Evolutionary conservation across 2,888 invertebrate genomes (phyloP).

Genomic region (Pomacea canaliculata): DNA sequence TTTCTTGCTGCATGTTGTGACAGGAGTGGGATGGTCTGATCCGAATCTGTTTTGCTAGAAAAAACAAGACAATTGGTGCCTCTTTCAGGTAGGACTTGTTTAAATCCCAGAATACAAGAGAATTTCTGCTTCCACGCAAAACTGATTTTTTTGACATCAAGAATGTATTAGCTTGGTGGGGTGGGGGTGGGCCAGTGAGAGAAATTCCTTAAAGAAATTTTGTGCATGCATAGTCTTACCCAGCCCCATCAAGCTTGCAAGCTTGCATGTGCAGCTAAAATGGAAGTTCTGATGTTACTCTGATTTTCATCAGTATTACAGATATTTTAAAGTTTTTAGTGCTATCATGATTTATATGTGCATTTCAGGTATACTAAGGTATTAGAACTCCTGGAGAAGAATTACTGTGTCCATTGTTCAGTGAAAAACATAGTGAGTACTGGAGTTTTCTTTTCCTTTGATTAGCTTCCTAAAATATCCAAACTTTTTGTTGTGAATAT

Average conservation of each 20-base stretch:
- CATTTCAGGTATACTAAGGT: constrained; percentile 75
- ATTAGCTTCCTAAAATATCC: neutral
- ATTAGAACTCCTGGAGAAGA: constrained; percentile 87
- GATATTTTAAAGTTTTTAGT: neutral
- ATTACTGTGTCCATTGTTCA: constrained; percentile 90
- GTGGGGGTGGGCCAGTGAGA: too few relatives aligned
- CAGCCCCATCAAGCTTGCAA: too few relatives aligned
- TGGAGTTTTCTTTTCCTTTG: neutral
- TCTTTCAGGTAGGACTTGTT: constrained; percentile 80
- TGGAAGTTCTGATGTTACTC: too few relatives aligned
- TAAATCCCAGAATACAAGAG: too few relatives aligned
- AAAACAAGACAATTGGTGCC: constrained; percentile 95
- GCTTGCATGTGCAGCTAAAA: too few relatives aligned
- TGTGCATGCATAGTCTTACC: too few relatives aligned
- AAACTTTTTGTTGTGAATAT: neutral
- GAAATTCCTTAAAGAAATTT: too few relatives aligned
- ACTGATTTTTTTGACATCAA: too few relatives aligned
- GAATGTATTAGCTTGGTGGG: too few relatives aligned
- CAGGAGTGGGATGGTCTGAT: constrained; percentile 99
- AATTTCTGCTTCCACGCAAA: too few relatives aligned
- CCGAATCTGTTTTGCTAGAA: constrained; percentile 92
- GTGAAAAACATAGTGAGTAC: constrained; percentile 81
- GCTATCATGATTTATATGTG: neutral
- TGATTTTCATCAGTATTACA: too few relatives aligned
- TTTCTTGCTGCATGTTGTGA: too few relatives aligned